Evolutionary conservation across 2,888 invertebrate species (phyloP).

Genomic region (Erebia palarica): DNA sequence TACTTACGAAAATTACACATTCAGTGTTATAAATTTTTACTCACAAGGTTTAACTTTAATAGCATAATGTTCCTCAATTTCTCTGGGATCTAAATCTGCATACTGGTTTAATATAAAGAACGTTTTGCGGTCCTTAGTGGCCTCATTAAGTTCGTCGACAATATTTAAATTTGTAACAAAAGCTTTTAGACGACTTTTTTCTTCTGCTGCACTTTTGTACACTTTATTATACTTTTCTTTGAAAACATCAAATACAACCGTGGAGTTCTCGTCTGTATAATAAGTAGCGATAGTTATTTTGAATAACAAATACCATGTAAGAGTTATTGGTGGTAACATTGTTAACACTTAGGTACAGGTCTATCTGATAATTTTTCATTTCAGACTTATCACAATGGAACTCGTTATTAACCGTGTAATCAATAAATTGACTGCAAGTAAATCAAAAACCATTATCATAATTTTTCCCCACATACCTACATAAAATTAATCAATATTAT

Average conservation of each 20-base stretch:
- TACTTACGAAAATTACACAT: not conserved
- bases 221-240: slow-evolving; percentile 53
- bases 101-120: slow-evolving; percentile 55
- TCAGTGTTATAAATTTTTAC: slow-evolving; percentile 39
- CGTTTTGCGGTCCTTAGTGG: slow-evolving; percentile 40
- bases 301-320: slow-evolving; percentile 6
- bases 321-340: slow-evolving; percentile 9
- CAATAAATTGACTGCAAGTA: not conserved
- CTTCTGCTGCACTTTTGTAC: slow-evolving; percentile 47
- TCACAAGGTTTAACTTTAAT: slow-evolving; percentile 57
- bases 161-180: slow-evolving; percentile 55
- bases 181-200: slow-evolving; percentile 48
- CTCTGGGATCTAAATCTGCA: slow-evolving; percentile 54
- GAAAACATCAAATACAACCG: slow-evolving; percentile 49
- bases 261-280: slow-evolving; percentile 41
- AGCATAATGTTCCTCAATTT: slow-evolving; percentile 52
- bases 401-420: not conserved
- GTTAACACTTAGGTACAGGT: not conserved
- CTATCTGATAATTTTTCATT: not conserved
- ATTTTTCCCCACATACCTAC: too few relatives aligned
- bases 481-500: too few relatives aligned
- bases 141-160: slow-evolving; percentile 51
- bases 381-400: not conserved
- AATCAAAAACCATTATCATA: not conserved
- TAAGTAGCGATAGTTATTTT: slow-evolving; percentile 16